Conservation (phyloP, 2,888 invertebrate species). For the Iselma pallidipennis region DNA sequence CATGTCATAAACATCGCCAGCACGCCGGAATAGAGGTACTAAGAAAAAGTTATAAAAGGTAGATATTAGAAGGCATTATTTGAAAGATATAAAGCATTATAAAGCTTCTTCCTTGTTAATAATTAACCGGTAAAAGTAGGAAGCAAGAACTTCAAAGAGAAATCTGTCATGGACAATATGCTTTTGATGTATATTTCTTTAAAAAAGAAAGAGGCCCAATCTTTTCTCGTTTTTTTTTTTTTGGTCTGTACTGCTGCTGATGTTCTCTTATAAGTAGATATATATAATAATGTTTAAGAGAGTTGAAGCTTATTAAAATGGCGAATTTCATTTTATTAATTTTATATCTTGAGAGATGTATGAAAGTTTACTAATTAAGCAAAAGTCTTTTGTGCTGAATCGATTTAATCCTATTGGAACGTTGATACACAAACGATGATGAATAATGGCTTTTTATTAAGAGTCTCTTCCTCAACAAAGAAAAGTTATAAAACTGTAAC, state of each 20-base stretch:
- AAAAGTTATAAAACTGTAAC: too few relatives aligned
- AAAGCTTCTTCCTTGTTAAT: slow-evolving; percentile 53
- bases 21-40: slow-evolving; percentile 3
- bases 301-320: slow-evolving; percentile 41
- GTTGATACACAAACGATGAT: too few relatives aligned
- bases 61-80: slow-evolving; percentile 44
- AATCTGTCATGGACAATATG: slow-evolving; percentile 54
- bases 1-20: slow-evolving; percentile 30
- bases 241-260: slow-evolving; percentile 5
- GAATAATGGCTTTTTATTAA: too few relatives aligned
- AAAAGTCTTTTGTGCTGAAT: not conserved
- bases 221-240: slow-evolving; percentile 24
- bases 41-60: slow-evolving; percentile 30
- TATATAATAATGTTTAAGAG: too few relatives aligned
- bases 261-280: too few relatives aligned
- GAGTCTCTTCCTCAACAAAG: too few relatives aligned
- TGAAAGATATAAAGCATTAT: slow-evolving; percentile 44
- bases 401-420: not conserved
- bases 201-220: slow-evolving; percentile 20
- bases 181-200: slow-evolving; percentile 49
- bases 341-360: slow-evolving; percentile 34
- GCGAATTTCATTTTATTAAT: slow-evolving; percentile 43
- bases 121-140: slow-evolving; percentile 54
- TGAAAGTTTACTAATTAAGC: slow-evolving; percentile 38
- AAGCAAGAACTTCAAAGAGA: slow-evolving; percentile 52